phyloP scores from a whole-genome alignment of 2,113 vertebrate genomes.

The Illadopsis cleaveri region DNA sequence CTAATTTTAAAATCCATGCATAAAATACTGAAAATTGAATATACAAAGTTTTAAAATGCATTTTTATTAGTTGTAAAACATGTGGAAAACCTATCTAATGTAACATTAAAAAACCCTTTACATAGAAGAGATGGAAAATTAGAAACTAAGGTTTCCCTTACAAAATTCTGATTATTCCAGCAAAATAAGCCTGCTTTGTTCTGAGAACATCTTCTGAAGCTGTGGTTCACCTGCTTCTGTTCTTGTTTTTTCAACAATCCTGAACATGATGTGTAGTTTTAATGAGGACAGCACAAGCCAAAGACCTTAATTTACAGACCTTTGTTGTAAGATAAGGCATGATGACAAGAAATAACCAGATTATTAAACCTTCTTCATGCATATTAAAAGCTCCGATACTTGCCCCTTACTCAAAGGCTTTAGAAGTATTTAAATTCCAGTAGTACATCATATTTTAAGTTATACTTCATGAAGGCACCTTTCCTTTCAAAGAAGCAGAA shows the following conservation, averaged over 20 bases:
- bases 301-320: neutral
- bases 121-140: neutral
- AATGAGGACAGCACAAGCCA: neutral
- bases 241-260: neutral
- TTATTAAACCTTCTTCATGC: neutral
- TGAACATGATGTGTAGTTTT: neutral
- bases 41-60: neutral
- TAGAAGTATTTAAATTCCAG: neutral
- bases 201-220: neutral
- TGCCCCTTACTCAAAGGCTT: neutral
- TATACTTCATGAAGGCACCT: neutral
- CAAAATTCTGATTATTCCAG: neutral
- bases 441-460: neutral
- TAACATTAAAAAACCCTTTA: neutral
- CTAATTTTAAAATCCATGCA: neutral
- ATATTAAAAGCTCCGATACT: neutral
- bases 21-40: neutral
- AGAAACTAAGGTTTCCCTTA: neutral
- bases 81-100: neutral
- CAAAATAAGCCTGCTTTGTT: neutral
- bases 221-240: neutral
- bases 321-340: neutral
- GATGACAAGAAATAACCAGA: neutral
- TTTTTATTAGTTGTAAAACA: neutral
- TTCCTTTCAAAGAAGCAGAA: neutral